phyloP scores from a whole-genome alignment of 2,888 invertebrate genomes.

The Drosophila mettleri region DNA sequence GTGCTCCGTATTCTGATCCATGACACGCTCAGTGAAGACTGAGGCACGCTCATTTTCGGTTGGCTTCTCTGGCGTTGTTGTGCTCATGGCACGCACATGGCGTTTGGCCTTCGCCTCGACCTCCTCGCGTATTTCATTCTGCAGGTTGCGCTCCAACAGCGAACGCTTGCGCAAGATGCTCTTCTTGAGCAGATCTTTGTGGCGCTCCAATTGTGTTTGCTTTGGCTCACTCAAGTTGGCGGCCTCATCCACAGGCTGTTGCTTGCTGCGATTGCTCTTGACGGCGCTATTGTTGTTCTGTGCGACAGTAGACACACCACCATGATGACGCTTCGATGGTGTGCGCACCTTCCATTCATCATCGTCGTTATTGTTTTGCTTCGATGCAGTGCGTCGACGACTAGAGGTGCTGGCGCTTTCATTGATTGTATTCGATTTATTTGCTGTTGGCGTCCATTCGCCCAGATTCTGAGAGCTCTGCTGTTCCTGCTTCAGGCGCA shows the following conservation, averaged over 20 bases:
- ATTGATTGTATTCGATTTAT: conserved; percentile 19
- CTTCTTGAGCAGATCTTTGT: conserved; percentile 96
- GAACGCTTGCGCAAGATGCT: conserved; percentile 96
- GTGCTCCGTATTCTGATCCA: conserved; percentile 55
- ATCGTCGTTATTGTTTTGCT: conserved; percentile 53
- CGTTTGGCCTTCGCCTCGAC: conserved; percentile 85
- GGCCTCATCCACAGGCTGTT: conserved; percentile 32
- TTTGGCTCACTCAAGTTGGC: conserved; percentile 80
- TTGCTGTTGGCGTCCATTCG: conserved; percentile 47
- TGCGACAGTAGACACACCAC: conserved; percentile 15
- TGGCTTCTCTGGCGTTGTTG: conserved; percentile 66
- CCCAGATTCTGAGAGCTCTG: conserved; percentile 84
- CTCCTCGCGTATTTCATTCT: conserved; percentile 94
- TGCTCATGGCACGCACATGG: conserved; percentile 74
- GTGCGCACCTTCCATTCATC: conserved; percentile 65
- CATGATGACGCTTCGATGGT: conserved; percentile 48
- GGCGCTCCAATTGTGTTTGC: conserved; percentile 89
- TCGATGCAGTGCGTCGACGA: conserved; percentile 44
- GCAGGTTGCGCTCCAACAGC: conserved; percentile 94
- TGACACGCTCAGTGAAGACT: conserved; percentile 45
- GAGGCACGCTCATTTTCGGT: conserved; percentile 55
- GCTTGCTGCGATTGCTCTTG: conserved; percentile 56
- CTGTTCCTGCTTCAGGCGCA: conserved; percentile 94
- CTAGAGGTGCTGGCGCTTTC: conserved; percentile 36
- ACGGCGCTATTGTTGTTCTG: conserved; percentile 28